phyloP scores from a whole-genome alignment of 2,113 vertebrate species.

The Nannobrachium achirus region DNA sequence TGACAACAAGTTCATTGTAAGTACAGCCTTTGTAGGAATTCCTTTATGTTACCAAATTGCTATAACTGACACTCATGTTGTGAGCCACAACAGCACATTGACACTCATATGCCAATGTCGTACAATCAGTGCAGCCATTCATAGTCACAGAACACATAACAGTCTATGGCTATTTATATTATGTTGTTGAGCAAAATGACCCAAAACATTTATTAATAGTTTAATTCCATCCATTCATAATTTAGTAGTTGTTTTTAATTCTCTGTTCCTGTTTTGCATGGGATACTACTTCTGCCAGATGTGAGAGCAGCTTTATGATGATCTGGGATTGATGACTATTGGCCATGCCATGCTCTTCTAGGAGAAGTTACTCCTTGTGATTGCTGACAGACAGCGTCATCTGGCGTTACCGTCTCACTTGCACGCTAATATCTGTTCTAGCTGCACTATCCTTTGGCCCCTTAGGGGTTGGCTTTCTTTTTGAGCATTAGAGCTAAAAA shows the following conservation, averaged over 20 bases:
- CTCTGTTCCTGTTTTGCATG: conserved; percentile 34
- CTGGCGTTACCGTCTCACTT: conserved; percentile 59
- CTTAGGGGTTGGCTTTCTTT: conserved; percentile 30
- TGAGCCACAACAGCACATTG: conserved; percentile 37
- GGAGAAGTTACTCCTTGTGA: conserved; percentile 64
- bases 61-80: conserved; percentile 48
- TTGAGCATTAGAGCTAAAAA: conserved; percentile 34
- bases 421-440: conserved; percentile 43
- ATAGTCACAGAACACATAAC: conserved; percentile 35
- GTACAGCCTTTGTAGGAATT: conserved; percentile 34
- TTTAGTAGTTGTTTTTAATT: conserved; percentile 12
- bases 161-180: conserved; percentile 68
- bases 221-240: conserved; percentile 46
- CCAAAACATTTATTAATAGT: conserved; percentile 42
- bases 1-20: conserved; percentile 49
- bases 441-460: conserved; percentile 33
- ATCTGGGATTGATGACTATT: conserved; percentile 45
- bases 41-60: conserved; percentile 42
- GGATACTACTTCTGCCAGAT: conserved; percentile 53
- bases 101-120: conserved; percentile 35
- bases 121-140: conserved; percentile 58
- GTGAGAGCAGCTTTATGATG: conserved; percentile 65
- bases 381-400: conserved; percentile 62
- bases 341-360: conserved; percentile 33
- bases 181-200: conserved; percentile 63